Evolutionary conservation across 1,140 invertebrate genomes (phyloP).

Genomic region (Zaprionus gabonicus): DNA sequence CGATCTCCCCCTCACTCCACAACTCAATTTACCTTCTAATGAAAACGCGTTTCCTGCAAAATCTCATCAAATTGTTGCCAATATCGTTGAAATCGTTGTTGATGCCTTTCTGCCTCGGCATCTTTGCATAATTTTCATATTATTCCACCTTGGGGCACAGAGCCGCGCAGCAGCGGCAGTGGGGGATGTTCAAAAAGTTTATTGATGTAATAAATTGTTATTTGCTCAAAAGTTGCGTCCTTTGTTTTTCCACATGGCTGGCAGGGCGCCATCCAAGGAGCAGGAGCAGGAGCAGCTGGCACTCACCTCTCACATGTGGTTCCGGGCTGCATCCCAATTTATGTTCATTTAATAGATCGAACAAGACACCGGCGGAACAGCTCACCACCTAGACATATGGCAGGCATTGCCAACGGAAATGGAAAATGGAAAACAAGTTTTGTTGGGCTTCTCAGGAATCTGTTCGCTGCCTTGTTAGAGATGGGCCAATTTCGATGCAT

Average conservation of each 20-base stretch:
- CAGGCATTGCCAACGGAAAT: conserved; percentile 37
- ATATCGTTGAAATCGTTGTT: conserved; percentile 50
- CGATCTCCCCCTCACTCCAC: not conserved
- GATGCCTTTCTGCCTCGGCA: conserved; percentile 34
- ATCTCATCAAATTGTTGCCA: conserved; percentile 59
- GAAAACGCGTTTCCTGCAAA: conserved; percentile 57
- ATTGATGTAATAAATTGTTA: conserved; percentile 76
- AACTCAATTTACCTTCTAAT: conserved; percentile 66
- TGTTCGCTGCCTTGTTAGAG: conserved; percentile 19
- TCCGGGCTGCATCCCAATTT: conserved; percentile 49
- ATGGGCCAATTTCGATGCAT: conserved; percentile 46
- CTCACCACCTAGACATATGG: conserved; percentile 31
- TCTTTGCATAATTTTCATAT: conserved; percentile 70
- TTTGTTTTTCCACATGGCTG: conserved; percentile 66
- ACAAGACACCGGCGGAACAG: conserved; percentile 21
- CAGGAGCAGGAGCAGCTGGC: not conserved
- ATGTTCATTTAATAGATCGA: conserved; percentile 73
- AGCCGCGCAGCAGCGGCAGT: not conserved
- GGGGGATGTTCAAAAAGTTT: conserved; percentile 47
- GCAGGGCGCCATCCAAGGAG: conserved; percentile 31
- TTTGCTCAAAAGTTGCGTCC: conserved; percentile 60
- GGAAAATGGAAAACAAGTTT: conserved; percentile 21
- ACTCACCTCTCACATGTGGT: conserved; percentile 11
- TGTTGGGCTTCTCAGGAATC: conserved; percentile 36
- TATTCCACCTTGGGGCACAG: conserved; percentile 69